Evolutionary conservation across 2,113 vertebrate genomes (phyloP).

Genomic region (Tichodroma muraria): DNA sequence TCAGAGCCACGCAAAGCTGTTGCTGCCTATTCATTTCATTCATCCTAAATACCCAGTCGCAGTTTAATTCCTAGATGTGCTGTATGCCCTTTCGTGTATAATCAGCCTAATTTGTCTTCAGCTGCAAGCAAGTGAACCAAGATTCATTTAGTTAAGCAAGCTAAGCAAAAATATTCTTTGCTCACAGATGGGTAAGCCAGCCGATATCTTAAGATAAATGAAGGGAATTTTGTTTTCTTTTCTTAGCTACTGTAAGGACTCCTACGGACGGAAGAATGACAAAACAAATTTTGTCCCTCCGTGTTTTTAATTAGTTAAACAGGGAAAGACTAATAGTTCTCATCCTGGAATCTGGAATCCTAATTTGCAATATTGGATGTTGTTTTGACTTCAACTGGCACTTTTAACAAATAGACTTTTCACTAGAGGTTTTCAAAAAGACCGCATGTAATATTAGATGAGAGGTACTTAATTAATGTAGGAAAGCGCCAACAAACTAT

Average conservation of each 20-base stretch:
- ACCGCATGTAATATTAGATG: conserved; percentile 29
- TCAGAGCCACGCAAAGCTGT: conserved; percentile 12
- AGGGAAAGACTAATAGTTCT: conserved; percentile 52
- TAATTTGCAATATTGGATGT: conserved; percentile 39
- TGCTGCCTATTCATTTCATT: conserved; percentile 44
- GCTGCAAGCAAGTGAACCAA: conserved; percentile 35
- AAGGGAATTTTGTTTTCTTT: conserved; percentile 36
- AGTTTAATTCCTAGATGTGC: conserved; percentile 44
- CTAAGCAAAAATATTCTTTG: conserved; percentile 30
- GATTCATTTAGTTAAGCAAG: conserved; percentile 41
- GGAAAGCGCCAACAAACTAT: conserved; percentile 46
- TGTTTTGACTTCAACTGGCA: conserved; percentile 44
- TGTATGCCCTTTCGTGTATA: conserved; percentile 29
- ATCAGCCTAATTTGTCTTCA: conserved; percentile 47
- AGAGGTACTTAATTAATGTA: conserved; percentile 60
- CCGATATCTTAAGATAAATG: neutral
- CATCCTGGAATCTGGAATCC: conserved; percentile 2
- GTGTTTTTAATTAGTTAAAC: conserved; percentile 3
- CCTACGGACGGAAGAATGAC: neutral
- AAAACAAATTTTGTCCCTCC: conserved; percentile 32
- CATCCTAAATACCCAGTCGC: neutral
- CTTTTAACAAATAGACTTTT: conserved; percentile 56
- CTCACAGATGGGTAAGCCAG: conserved; percentile 33
- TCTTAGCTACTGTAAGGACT: conserved; percentile 8
- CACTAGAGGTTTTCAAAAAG: conserved; percentile 57